Percentiles rank a stretch among this genome's conserved stretches.
phyloP scores from a whole-genome alignment of 2,888 invertebrate species.

The Loripinus fragilis region DNA sequence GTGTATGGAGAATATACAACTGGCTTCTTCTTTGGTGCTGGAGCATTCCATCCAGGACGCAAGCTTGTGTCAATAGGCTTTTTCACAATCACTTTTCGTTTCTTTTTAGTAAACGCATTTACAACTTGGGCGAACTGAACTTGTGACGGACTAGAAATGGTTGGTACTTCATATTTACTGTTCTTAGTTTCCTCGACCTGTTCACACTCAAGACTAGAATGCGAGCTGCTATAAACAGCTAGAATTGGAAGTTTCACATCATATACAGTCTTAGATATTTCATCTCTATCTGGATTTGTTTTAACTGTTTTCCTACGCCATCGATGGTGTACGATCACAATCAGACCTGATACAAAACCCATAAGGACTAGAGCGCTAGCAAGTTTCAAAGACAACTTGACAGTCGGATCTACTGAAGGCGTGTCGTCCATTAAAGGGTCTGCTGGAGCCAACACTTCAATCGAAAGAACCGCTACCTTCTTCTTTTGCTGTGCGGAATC shows the following conservation, averaged over 20 bases:
- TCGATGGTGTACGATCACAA: constrained; percentile 45
- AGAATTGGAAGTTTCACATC: constrained; percentile 37
- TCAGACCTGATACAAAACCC: constrained; percentile 38
- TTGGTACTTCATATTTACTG: background rate
- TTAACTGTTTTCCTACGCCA: constrained; percentile 10
- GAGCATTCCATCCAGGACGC: constrained; percentile 53
- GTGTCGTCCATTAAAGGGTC: constrained; percentile 10
- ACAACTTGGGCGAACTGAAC: constrained; percentile 18
- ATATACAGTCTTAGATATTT: background rate
- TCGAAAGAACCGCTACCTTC: constrained; percentile 49
- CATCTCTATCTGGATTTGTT: background rate
- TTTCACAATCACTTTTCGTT: constrained; percentile 26
- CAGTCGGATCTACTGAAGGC: constrained; percentile 29
- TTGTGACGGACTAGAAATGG: constrained; percentile 41
- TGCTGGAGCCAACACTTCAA: constrained; percentile 38
- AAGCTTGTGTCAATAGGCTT: constrained; percentile 46
- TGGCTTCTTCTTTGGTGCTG: constrained; percentile 32
- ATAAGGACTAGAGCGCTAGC: constrained; percentile 38
- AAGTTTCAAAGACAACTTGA: constrained; percentile 34
- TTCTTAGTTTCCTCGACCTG: constrained; percentile 4
- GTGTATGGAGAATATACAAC: constrained; percentile 35
- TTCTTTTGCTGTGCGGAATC: constrained; percentile 52
- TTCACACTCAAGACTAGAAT: constrained; percentile 39
- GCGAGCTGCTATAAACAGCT: constrained; percentile 44
- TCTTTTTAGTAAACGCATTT: background rate